Base-by-base conservation (phyloP, 2,888 invertebrate genomes). In the Amaurobius ferox region DNA sequence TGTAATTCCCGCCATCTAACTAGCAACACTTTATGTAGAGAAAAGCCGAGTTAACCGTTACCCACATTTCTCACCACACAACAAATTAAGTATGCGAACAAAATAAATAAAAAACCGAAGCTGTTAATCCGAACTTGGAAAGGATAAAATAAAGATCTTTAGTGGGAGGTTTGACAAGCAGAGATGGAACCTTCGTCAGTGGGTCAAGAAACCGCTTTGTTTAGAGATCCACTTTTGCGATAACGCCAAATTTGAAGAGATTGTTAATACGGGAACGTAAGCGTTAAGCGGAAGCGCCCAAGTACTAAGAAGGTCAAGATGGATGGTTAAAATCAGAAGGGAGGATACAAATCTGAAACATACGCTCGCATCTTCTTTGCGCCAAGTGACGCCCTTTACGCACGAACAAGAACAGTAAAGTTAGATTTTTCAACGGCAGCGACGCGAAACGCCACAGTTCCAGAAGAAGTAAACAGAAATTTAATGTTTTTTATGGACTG, bases 201-300 rank as follows among this genome's bases (percentile, higher is more conserved):
- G 64, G 79, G 71, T 79, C 71, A 79, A 62, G 23, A 71, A 55
- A 78, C 35, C 67, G 39, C 70, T 78, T 70, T 70, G 68, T 78
- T 78, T 62, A 19, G 16, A 16, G 62, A 79, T 79, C 44, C 16
- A 19, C 3, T 28, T 40, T 19, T 62, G 13, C 19, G 79, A 79
- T 71, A 62, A 62, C 64, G 48, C 62, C 9, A 39, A 71, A 71
- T 79, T 30, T 62, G 44, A 30, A 40, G 62, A 40, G 13, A 39
- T 55, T 48, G 67, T 35, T 68, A 28, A 35, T 28, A 23, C 44
- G n/a, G 26, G 19, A 28, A 64, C 62, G 79, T 70, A 39, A 78
- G 61, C 26, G 32, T 35, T 68, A 61, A 64, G 44, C 39, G 71
- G 71, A 79, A 40, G 61, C 70, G 26, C 16, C 29, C 26, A 19